Evolutionary conservation across 1,140 invertebrate species (phyloP).

Genomic region (Bombus sibiricus): DNA sequence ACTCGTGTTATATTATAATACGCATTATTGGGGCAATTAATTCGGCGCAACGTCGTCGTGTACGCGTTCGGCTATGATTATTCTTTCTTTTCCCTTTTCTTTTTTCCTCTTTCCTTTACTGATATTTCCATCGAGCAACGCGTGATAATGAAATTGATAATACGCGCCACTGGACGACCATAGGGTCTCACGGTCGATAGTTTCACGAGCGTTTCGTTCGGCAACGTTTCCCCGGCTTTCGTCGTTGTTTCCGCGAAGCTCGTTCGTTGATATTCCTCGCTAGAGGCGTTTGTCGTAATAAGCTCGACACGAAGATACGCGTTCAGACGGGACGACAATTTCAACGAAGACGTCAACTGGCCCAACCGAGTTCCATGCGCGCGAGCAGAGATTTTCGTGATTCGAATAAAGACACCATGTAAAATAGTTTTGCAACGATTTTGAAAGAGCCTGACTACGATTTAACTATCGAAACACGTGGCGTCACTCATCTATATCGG

Average conservation of each 20-base stretch:
- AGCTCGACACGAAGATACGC: background rate
- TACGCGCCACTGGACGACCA: background rate
- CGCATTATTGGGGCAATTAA: slow-evolving; percentile 59
- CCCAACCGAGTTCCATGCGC: too few relatives aligned
- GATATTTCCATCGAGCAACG: background rate
- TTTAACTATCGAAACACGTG: background rate
- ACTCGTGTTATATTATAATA: slow-evolving; percentile 79
- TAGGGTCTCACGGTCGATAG: background rate
- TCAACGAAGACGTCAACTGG: too few relatives aligned
- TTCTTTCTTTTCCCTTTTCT: background rate
- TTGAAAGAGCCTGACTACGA: background rate
- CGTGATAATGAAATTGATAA: slow-evolving; percentile 14
- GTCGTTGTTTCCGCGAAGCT: background rate
- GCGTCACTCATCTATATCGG: background rate
- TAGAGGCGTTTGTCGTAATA: background rate
- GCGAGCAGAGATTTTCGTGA: background rate
- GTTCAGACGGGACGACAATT: background rate
- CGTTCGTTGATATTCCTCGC: background rate
- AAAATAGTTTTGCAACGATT: too few relatives aligned
- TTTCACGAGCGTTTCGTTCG: background rate
- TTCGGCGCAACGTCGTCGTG: slow-evolving; percentile 60
- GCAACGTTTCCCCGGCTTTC: background rate
- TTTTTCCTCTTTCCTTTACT: too few relatives aligned
- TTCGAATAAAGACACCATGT: too few relatives aligned
- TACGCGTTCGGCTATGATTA: slow-evolving; percentile 18